Base-by-base conservation (phyloP, 64 coral and sea anemone genomes). In the Montipora capricornis region DNA sequence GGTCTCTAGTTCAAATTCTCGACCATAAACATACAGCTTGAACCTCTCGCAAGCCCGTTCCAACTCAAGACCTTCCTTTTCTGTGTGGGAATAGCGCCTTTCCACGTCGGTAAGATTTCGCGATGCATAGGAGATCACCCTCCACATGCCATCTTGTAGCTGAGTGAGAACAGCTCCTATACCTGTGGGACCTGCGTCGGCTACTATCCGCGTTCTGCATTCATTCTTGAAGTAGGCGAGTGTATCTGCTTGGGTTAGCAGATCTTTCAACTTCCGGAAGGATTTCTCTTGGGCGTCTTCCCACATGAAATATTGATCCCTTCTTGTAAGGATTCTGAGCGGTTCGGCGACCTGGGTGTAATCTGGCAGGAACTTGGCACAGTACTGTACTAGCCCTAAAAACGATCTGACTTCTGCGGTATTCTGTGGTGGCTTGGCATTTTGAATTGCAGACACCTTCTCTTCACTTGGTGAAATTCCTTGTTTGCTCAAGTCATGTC, bases 191-290 rank as follows among this genome's bases (percentile, higher is more conserved):
- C 75, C 58, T 2, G 76, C 88, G 48, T 90, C 88, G 6, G 88
- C 77, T 48, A 90, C 76, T 47, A 90, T 80, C 14, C 76, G 49
- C 22, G 88, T 80, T 15, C 14, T 90, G 75, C 88, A 80, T 7
- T 90, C 89, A 71, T 55, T 55, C 77, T 60, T 80, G 47, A 81
- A 90, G 66, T 80, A 90, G 20, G 91, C 91, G 19, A 93, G 75
- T 29, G 74, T 47, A 13, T 77, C 67, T 12, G 91, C 91, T 47
- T 14, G 3, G 2, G 73, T 77, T 52, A 87, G 47, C 45, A 87
- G 83, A 17, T 68, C 26, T 53, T 93, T 93, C 60, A 93, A 50
- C 55, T 87, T 77, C 57, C 78, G 47, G 44, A 79, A 93, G 7
- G 81, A 83, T 16, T 19, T 76, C 29, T 92, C 51, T 8, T 92